Conservation (phyloP, 2,797 vertebrate species). For the Euphonia xanthogaster region DNA sequence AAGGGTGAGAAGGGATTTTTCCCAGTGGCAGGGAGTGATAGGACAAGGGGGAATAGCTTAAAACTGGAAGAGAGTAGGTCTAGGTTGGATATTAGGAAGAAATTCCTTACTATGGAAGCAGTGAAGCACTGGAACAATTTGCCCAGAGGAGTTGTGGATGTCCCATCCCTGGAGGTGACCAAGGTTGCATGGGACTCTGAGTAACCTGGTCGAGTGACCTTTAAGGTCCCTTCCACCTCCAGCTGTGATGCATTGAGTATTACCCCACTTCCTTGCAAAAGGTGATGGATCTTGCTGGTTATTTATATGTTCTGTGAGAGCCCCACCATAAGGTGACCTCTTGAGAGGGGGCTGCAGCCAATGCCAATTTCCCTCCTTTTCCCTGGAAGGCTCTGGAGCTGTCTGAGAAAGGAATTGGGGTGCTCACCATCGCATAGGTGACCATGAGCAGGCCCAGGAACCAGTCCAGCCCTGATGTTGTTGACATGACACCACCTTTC, state of each 20-base stretch:
- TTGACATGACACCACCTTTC: background rate
- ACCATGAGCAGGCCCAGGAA: background rate
- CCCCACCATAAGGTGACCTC: background rate
- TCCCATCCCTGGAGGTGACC: background rate
- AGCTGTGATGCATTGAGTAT: background rate
- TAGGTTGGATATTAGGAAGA: background rate
- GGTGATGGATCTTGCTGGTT: background rate
- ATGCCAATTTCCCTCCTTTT: background rate
- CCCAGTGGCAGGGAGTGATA: background rate
- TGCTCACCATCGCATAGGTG: background rate
- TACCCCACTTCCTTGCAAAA: background rate
- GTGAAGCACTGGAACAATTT: background rate
- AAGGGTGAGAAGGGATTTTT: background rate
- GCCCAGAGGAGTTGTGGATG: background rate
- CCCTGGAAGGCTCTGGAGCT: background rate
- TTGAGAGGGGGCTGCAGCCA: background rate
- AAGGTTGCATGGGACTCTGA: background rate
- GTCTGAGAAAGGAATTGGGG: background rate
- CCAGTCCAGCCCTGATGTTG: background rate
- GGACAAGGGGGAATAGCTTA: background rate
- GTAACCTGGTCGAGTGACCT: background rate
- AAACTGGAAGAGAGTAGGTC: background rate
- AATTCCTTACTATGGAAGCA: rapidly evolving
- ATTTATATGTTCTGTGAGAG: background rate
- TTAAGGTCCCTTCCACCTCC: background rate